These are phyloP conservation scores for Prunella himalayana DNA, from an alignment of 2,113 vertebrate species.

Conservation along the genomic window DNA sequence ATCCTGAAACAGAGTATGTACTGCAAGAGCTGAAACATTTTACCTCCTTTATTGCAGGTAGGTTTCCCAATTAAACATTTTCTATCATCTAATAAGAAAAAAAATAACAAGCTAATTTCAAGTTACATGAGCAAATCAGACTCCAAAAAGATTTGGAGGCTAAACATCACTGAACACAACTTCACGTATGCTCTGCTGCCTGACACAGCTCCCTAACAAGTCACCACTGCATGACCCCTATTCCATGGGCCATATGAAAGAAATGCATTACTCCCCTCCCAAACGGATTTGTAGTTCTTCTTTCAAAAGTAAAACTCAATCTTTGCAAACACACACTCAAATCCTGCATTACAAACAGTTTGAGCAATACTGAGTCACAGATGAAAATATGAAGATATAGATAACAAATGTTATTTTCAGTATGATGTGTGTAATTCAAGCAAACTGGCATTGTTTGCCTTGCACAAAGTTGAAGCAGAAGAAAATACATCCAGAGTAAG, in stretches of 20 bases:
- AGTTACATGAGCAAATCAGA: not conserved
- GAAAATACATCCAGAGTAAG: not conserved
- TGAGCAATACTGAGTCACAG: not conserved
- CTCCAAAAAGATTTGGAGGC: not conserved
- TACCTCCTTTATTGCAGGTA: not conserved
- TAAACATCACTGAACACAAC: not conserved
- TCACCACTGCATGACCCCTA: not conserved
- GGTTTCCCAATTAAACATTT: not conserved
- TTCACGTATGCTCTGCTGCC: fast-evolving
- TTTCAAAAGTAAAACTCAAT: not conserved
- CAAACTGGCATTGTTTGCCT: not conserved
- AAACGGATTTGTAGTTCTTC: not conserved
- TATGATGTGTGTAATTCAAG: not conserved
- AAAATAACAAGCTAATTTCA: not conserved
- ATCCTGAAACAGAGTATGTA: not conserved
- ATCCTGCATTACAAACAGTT: not conserved
- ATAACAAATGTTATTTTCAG: not conserved
- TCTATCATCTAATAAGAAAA: not conserved
- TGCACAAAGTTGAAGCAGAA: not conserved
- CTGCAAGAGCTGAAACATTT: not conserved
- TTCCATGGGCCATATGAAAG: not conserved
- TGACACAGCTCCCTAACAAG: not conserved
- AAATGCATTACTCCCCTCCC: not conserved
- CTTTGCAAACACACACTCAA: not conserved
- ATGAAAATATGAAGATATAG: not conserved